Conservation (phyloP, 2,888 invertebrate species). For the Pteria penguin region DNA sequence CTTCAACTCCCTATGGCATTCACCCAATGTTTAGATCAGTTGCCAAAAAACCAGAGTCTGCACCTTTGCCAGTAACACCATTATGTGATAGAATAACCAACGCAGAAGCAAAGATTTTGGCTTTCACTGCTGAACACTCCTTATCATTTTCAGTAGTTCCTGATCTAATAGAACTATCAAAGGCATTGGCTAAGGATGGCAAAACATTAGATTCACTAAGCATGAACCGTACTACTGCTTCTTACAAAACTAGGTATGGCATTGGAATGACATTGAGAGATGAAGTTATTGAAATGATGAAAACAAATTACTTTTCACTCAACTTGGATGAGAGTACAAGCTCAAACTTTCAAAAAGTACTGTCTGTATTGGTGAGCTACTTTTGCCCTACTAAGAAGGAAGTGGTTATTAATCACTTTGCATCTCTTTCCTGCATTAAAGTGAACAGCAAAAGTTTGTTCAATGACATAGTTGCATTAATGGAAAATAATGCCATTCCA, state of each 20-base stretch:
- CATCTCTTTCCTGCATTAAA: constrained; percentile 35
- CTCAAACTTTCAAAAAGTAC: constrained; percentile 39
- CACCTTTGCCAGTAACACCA: constrained; percentile 34
- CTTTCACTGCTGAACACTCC: constrained; percentile 40
- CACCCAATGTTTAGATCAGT: not conserved
- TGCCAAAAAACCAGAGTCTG: not conserved
- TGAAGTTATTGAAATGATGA: constrained; percentile 19
- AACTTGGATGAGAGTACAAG: constrained; percentile 53
- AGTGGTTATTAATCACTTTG: constrained; percentile 45
- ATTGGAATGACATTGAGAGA: constrained; percentile 24
- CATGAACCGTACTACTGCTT: constrained; percentile 39
- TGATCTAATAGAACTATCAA: constrained; percentile 38
- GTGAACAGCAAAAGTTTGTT: constrained; percentile 40
- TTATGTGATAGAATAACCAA: constrained; percentile 32
- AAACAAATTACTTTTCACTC: constrained; percentile 33
- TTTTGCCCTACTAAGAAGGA: constrained; percentile 22
- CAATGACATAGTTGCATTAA: constrained; percentile 28
- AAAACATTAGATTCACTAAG: constrained; percentile 31
- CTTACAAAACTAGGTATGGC: constrained; percentile 34
- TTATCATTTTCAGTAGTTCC: constrained; percentile 41
- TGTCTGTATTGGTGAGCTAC: constrained; percentile 42
- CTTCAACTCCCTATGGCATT: not conserved
- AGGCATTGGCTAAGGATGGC: constrained; percentile 36
- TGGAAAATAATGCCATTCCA: constrained; percentile 47
- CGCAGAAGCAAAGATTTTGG: constrained; percentile 36